Evolutionary conservation across 2,797 vertebrate species (phyloP).

Genomic region (Rhinatrema bivittatum): DNA sequence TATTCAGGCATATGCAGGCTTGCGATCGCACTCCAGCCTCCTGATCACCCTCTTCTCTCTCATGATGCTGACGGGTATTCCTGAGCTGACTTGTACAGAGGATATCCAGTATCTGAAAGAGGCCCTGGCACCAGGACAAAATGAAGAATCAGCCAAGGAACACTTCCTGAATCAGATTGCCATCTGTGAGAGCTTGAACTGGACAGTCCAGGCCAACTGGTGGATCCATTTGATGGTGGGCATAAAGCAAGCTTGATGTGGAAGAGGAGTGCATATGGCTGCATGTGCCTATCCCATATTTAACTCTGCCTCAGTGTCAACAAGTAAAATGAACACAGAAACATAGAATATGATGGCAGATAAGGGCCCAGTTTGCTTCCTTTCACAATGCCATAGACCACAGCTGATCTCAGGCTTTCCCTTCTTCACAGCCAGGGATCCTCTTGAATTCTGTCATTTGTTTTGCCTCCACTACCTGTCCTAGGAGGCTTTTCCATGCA

Average conservation of each 20-base stretch:
- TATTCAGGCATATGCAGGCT: constrained; percentile 56
- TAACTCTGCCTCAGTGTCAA: too few species aligned
- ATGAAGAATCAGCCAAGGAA: constrained; percentile 42
- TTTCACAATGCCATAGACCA: too few species aligned
- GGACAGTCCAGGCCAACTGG: constrained; percentile 67
- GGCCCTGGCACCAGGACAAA: constrained; percentile 52
- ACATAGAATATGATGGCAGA: too few species aligned
- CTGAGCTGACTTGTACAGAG: constrained; percentile 54
- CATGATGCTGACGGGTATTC: constrained; percentile 68
- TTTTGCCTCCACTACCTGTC: too few species aligned
- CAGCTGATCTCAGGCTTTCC: too few species aligned
- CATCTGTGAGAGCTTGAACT: constrained; percentile 50
- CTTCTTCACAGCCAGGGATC: too few species aligned
- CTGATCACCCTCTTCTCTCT: constrained; percentile 66
- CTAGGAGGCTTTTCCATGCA: too few species aligned
- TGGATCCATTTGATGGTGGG: constrained; percentile 64
- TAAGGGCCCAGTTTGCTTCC: too few species aligned
- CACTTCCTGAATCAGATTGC: constrained; percentile 61
- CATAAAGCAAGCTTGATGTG: constrained; percentile 43
- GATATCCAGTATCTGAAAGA: constrained; percentile 63
- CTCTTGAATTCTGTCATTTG: too few species aligned
- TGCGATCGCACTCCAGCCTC: constrained; percentile 56
- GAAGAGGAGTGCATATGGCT: too few species aligned
- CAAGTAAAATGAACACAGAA: too few species aligned
- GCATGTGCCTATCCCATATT: too few species aligned